Conservation (phyloP, 2,797 vertebrate genomes). For the Sebastes oblongus region DNA sequence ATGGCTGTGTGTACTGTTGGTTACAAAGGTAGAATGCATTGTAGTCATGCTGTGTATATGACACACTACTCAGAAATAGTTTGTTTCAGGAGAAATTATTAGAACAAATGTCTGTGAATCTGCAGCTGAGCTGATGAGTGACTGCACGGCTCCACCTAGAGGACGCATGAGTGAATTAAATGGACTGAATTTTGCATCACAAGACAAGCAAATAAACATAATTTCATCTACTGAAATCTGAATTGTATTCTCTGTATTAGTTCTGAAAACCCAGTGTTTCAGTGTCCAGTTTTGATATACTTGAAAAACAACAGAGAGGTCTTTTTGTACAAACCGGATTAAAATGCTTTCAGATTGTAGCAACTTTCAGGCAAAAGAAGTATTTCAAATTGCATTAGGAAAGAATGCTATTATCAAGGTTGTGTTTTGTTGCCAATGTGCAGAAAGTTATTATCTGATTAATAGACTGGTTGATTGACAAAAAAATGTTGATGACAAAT, state of each 20-base stretch:
- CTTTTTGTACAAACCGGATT: too few relatives aligned
- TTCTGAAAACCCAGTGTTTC: neutral
- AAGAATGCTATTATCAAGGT: too few relatives aligned
- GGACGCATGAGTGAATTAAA: slow-evolving; percentile 39
- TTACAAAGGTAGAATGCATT: neutral
- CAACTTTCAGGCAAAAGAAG: too few relatives aligned
- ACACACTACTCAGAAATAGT: neutral
- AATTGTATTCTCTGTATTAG: neutral
- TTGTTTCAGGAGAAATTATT: neutral
- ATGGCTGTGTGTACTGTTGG: neutral
- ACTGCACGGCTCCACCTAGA: slow-evolving; percentile 72
- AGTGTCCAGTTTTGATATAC: neutral
- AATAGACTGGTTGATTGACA: too few relatives aligned
- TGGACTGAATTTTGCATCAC: neutral
- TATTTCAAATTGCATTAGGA: too few relatives aligned
- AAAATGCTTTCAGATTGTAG: too few relatives aligned
- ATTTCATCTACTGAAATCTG: neutral
- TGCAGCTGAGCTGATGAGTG: slow-evolving; percentile 25
- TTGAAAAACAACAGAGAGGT: neutral
- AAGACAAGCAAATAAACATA: neutral
- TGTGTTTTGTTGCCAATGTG: too few relatives aligned
- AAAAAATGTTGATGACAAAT: too few relatives aligned
- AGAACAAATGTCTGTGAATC: neutral
- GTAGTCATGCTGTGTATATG: neutral
- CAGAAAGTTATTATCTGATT: too few relatives aligned